Evolutionary conservation across 2,888 invertebrate species (phyloP).

Genomic region (Coelinius sp.): DNA sequence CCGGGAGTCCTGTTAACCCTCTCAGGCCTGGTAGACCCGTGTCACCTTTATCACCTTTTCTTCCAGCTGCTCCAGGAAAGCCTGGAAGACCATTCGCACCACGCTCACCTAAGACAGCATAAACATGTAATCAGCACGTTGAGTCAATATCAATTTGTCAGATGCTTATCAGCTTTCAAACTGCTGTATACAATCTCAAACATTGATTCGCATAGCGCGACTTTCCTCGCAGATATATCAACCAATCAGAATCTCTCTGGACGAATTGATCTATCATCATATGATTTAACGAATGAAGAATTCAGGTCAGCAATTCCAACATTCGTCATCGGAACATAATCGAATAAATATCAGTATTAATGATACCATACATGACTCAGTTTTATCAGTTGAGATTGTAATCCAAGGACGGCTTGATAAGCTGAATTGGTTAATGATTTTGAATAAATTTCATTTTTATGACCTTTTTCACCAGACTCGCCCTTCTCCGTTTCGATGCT

Average conservation of each 20-base stretch:
- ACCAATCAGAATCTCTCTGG: not conserved
- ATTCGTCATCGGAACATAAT: not conserved
- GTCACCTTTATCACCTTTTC: slow-evolving; percentile 1
- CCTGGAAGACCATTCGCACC: slow-evolving; percentile 1
- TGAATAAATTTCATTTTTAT: not conserved
- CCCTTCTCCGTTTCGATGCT: not conserved
- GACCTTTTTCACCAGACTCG: slow-evolving; percentile 13
- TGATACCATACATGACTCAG: not conserved
- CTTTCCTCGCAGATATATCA: too few relatives aligned
- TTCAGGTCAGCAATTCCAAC: slow-evolving; percentile 2
- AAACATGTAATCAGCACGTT: not conserved
- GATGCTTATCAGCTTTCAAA: not conserved
- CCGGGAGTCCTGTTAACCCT: slow-evolving; percentile 5
- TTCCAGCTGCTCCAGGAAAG: not conserved
- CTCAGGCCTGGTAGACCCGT: slow-evolving; percentile 4
- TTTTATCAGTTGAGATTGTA: not conserved
- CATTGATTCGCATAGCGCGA: not conserved
- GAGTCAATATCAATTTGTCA: not conserved
- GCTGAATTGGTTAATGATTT: not conserved
- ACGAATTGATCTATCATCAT: slow-evolving; percentile 5
- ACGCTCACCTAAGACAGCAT: not conserved
- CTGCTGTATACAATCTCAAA: not conserved
- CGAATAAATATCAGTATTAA: not conserved
- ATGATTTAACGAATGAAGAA: not conserved
- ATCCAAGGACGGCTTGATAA: not conserved